Evolutionary conservation across 2,888 invertebrate species (phyloP), one percentile per base, ranked within the genome.

Genomic region (Apodemia duryi): DNA sequence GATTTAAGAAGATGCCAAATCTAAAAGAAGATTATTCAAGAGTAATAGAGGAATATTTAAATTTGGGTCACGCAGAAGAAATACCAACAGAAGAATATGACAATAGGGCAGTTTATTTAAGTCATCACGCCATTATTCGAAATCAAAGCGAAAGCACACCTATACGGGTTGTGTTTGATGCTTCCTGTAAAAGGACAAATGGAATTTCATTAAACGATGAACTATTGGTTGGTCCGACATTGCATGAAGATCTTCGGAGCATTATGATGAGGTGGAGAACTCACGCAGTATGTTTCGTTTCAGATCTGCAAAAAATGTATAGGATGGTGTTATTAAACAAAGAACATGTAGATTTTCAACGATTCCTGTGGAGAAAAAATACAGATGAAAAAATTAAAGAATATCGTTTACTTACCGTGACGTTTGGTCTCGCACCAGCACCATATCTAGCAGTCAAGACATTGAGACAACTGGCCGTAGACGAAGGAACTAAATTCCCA

Each of bases 241-340:
- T 77, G 7, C 74, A 76, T 67, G 66, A 72, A 49, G 73, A 74
- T 65, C 32, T 75, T 52, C 69, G 71, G 54, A 65, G 66, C n/a
- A 63, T 77, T 2, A 46, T 76, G 28, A 69, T 73, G 63, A 57
- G 70, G 64, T 77, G 75, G 71, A 61, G 75, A 57, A 71, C 61
- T 49, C 67, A 75, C 43, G 66, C 60, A 28, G 49, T 76, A 6
- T 72, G 68, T 35, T 68, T 76, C 13, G 71, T 73, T 0, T 68
- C 72, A n/a, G 76, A 74, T 61, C 69, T 76, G 7, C 63, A 68
- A 43, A 73, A 76, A 63, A 79, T 79, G 76, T 79, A 75, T 60
- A 52, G 77, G 5, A 68, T 72, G 67, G 68, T 77, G 21, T 46
- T 65, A 5, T 68, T 76, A 1, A 6, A 43, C 1, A 64, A 69